phyloP scores from a whole-genome alignment of 2,797 vertebrate species.

The Chiroxiphia lanceolata region DNA sequence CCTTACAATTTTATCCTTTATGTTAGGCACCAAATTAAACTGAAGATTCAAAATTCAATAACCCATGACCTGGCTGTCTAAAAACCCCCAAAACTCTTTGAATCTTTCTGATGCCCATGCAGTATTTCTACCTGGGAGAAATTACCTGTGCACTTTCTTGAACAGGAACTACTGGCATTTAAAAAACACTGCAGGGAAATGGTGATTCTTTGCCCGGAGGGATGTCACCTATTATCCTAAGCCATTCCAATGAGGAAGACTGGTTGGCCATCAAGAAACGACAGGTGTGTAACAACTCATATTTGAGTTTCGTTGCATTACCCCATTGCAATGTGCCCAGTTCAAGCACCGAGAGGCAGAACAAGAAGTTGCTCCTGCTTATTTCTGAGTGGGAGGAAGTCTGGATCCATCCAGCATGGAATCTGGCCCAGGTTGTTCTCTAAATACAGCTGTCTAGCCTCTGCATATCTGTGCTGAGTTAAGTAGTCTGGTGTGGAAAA shows the following conservation, averaged over 20 bases:
- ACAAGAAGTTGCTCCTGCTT: background rate
- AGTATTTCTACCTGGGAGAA: background rate
- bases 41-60: background rate
- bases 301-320: background rate
- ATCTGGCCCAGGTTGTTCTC: background rate
- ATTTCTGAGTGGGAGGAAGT: background rate
- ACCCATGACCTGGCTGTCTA: background rate
- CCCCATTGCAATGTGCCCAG: background rate
- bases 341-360: background rate
- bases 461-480: background rate
- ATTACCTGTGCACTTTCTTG: background rate
- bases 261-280: background rate
- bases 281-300: background rate
- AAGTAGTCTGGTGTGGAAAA: background rate
- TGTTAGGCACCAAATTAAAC: background rate
- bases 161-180: background rate
- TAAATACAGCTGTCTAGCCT: background rate
- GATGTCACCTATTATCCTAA: background rate
- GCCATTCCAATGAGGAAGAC: background rate
- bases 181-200: background rate
- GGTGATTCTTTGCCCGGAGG: background rate
- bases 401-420: background rate
- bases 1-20: background rate
- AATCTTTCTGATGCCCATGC: background rate
- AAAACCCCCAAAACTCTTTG: background rate